Conservation (phyloP, 2,797 vertebrate genomes). For the Lepus oiostolus region DNA sequence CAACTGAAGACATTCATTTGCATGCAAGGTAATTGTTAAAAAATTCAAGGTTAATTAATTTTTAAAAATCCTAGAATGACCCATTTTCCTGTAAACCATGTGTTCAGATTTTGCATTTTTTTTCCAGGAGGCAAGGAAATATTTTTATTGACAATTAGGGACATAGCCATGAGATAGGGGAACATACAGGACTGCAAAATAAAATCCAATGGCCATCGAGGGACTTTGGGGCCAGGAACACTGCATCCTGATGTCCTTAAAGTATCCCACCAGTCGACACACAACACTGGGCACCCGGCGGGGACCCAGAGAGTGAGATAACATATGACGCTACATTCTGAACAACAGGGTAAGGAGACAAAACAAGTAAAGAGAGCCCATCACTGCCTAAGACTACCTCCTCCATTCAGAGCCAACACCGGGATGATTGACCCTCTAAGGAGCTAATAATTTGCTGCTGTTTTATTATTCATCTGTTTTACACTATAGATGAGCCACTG, state of each 20-base stretch:
- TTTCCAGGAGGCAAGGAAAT: conserved; percentile 67
- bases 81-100: background rate
- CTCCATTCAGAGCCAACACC: conserved; percentile 94
- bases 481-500: conserved; percentile 97
- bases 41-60: background rate
- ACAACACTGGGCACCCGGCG: conserved; percentile 61
- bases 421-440: conserved; percentile 96
- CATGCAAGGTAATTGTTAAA: background rate
- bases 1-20: background rate
- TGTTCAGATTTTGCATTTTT: background rate
- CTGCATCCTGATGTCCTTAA: conserved; percentile 62
- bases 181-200: conserved; percentile 69
- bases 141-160: conserved; percentile 82
- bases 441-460: conserved; percentile 96
- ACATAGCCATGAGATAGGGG: conserved; percentile 70
- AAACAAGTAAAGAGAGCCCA: background rate
- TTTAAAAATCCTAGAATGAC: background rate
- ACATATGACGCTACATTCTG: conserved; percentile 59
- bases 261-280: conserved; percentile 65
- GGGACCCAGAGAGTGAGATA: conserved; percentile 47
- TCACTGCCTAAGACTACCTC: conserved; percentile 83
- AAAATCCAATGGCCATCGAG: conserved; percentile 67
- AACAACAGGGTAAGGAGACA: conserved; percentile 49
- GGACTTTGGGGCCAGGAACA: conserved; percentile 65
- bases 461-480: conserved; percentile 98